phyloP scores from a whole-genome alignment of 2,888 invertebrate species.

The Pandemis cinnamomeana region DNA sequence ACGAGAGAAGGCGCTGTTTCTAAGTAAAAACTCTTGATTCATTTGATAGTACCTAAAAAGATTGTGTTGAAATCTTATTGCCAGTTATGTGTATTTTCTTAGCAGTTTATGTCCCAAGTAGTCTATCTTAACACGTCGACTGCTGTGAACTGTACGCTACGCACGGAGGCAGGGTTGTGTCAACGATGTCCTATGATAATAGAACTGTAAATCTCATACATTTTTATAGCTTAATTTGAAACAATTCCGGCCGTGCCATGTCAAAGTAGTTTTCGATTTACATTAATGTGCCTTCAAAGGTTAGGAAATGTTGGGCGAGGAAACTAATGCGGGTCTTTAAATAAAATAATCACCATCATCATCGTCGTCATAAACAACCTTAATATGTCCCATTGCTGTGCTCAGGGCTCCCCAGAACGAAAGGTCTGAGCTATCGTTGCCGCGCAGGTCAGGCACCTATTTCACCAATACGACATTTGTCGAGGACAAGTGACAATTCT shows the following conservation, averaged over 20 bases:
- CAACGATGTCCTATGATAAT: constrained; percentile 63
- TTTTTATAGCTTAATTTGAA: constrained; percentile 71
- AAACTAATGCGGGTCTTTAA: neutral
- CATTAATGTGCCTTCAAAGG: constrained; percentile 2
- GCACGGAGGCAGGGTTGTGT: constrained; percentile 46
- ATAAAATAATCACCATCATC: no score
- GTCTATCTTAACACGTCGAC: constrained; percentile 3
- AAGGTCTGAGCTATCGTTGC: no score
- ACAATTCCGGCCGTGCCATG: constrained; percentile 55
- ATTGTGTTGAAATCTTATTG: no score
- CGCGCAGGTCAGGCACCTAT: no score
- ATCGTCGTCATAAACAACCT: no score
- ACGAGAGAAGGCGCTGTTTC: no score
- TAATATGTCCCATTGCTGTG: no score
- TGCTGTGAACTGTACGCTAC: constrained; percentile 11
- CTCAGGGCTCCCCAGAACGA: no score
- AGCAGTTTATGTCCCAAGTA: neutral
- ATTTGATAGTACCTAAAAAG: no score
- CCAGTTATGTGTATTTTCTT: neutral
- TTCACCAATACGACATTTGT: no score
- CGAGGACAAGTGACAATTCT: no score
- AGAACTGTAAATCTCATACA: constrained; percentile 71
- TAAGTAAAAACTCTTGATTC: no score
- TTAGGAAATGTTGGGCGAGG: neutral
- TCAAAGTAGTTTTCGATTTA: constrained; percentile 24